Conservation (phyloP, 2,797 vertebrate species). For the Cryptoblepharus egeriae region DNA sequence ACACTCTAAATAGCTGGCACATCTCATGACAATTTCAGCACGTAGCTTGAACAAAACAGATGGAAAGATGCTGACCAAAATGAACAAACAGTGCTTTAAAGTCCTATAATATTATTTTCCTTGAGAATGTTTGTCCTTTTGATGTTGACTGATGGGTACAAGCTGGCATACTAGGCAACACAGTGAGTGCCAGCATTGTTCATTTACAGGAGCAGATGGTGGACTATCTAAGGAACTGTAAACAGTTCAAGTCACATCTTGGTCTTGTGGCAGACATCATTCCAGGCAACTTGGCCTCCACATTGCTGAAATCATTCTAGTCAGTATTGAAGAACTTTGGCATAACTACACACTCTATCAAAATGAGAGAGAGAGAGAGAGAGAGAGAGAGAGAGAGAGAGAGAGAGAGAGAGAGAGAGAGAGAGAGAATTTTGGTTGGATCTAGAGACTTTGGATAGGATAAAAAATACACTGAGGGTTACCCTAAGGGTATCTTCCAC, state of each 20-base stretch:
- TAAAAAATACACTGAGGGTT: too few species aligned
- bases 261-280: neutral
- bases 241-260: neutral
- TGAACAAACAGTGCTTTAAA: constrained; percentile 17
- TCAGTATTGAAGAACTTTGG: neutral
- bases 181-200: neutral
- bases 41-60: neutral
- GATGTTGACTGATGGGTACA: constrained; percentile 19
- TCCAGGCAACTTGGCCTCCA: neutral
- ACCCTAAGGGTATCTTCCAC: neutral
- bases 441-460: too few species aligned
- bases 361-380: neutral
- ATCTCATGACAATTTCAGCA: neutral
- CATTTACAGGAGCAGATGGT: constrained; percentile 19
- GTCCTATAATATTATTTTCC: neutral
- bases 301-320: neutral
- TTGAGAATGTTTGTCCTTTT: neutral
- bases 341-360: neutral
- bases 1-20: neutral
- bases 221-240: neutral
- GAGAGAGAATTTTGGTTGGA: neutral
- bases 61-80: constrained; percentile 8
- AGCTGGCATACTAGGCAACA: neutral
- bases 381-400: neutral
- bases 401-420: neutral